phyloP scores from a whole-genome alignment of 2,797 vertebrate species.

The Acomys russatus region DNA sequence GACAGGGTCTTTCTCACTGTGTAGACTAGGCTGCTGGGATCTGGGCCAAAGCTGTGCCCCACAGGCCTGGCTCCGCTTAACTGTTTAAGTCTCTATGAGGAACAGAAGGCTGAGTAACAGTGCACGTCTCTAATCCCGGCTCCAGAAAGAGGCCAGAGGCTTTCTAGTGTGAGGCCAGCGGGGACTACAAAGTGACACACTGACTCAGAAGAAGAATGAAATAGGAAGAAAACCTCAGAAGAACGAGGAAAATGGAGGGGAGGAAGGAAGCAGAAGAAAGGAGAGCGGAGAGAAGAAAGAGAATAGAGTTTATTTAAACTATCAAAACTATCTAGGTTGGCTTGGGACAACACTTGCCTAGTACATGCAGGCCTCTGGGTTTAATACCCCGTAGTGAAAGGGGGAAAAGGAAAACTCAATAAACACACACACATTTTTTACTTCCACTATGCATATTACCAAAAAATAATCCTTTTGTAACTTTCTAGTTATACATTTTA shows the following conservation, averaged over 20 bases:
- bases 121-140: not conserved
- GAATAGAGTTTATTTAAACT: not conserved
- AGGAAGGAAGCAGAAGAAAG: not conserved
- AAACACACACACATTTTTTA: conserved; percentile 15
- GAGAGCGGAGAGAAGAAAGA: not conserved
- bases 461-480: conserved; percentile 14
- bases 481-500: not conserved
- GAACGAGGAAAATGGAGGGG: not conserved
- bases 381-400: not conserved
- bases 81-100: not conserved
- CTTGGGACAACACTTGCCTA: not conserved
- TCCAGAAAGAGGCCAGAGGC: not conserved
- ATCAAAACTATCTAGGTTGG: not conserved
- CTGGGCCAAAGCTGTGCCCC: not conserved
- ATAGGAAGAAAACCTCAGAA: not conserved
- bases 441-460: not conserved
- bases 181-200: not conserved
- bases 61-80: not conserved
- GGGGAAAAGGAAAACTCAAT: not conserved
- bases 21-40: not conserved
- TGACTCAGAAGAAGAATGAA: not conserved
- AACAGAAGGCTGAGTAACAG: not conserved
- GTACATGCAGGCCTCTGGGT: not conserved
- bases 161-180: too few relatives aligned
- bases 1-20: not conserved